Evolutionary conservation across 2,797 vertebrate genomes (phyloP), one percentile per base, ranked within the genome.

Genomic region (Lithobates sylvaticus): DNA sequence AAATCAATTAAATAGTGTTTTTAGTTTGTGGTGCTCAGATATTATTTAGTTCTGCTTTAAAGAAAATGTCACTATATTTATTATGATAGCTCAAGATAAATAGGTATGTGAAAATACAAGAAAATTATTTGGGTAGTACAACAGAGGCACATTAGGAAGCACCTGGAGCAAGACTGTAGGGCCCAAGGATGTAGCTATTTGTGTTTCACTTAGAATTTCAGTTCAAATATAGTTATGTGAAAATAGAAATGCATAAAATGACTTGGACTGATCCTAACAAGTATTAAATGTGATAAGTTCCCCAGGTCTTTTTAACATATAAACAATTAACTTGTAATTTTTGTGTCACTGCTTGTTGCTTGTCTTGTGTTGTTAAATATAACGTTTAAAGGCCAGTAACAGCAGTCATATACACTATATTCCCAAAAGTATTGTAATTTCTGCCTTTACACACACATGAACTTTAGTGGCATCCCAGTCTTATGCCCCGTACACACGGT

Each of bases 261-360:
- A 54, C 26, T 34, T 76, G 61, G 39, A 21, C 34, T 29, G 39
- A 64, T 74, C 16, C n/a, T 68, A 34, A 86, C 34, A 70, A 36
- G 32, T 36, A 86, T 68, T 81, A 76, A 70, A 81, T 65, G 34
- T 76, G 78, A 86, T 82, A 16, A 26, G 26, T 68, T 13, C 78
- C 64, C 76, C 21, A 32, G 84, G 64, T 34, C 23, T 61, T 13
- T 54, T 61, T 32, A 29, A 54, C 16, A 18, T 18, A 18, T 4
- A 54, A 54, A 16, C 50, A 54, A 18, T 18, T 16, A 54, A 54
- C 13, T 18, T 54, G 50, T 18, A 4, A 54, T 54, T 54, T 50
- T 54, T 54, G 50, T 16, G 50, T 54, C 50, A 16, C 47, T 50
- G 47, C 47, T 50, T 36, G 34, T 39, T 39, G 39, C 39, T 39